Base-by-base conservation (phyloP, 2,888 invertebrate genomes). In the Tetrapedia diversipes region DNA sequence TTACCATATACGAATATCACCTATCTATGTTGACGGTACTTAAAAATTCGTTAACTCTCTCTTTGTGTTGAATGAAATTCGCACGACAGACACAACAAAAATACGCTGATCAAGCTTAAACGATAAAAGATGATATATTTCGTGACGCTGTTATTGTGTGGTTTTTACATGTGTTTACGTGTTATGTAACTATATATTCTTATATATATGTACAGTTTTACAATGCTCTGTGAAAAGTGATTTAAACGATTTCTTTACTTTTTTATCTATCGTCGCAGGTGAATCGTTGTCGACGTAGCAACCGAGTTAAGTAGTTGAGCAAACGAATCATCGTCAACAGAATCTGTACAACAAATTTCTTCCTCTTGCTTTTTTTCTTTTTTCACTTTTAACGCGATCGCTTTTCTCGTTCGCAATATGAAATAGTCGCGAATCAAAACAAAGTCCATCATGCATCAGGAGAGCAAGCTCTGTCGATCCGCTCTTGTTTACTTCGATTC, bases 261-360 rank as follows among this genome's bases (percentile, higher is more conserved):
- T 19, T 11, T 11, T 14, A 16, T 27, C 4, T 39, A 4, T 34
- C n/a, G 37, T 22, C 19, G 29, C 22, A n/a, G 16, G 6, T 34
- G 22, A 22, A 61, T 34, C 24, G 11, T 11, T 24, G 16, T 16
- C 37, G 37, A 49, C 61, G 47, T 6, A n/a, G n/a, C n/a, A 61
- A 39, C 34, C 57, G 49, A 24, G 16, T 43, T 22, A 47, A n/a
- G n/a, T n/a, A n/a, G 11, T 56, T 41, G 59, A 70, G 66, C 75
- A 66, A 70, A 66, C 77, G 70, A 75, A 66, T 70, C 65, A 43
- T 51, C 22, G 37, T 39, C 76, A 54, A 59, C 45, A 11, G 16
- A 39, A 37, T 53, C 45, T 49, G 37, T 68, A 53, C 45, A 43
- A 56, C 49, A 39, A 45, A 37, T 32, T 49, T 64, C 3, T 57